These are phyloP conservation scores for Anastatus disparis DNA, from an alignment of 1,140 invertebrate genomes.

Conservation along the genomic window DNA sequence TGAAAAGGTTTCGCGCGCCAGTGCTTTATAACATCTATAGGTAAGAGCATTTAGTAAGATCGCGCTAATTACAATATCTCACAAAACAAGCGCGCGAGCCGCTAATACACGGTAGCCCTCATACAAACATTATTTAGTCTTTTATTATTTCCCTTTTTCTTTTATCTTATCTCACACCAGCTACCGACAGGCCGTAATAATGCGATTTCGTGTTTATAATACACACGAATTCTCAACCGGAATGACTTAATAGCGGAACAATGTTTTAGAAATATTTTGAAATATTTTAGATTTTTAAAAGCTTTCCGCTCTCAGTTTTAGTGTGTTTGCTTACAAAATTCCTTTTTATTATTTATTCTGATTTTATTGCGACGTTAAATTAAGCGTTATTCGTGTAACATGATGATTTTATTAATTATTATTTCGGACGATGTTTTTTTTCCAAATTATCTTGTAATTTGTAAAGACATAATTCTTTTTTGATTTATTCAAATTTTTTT, in stretches of 20 bases:
- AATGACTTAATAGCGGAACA: background rate
- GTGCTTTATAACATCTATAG: constrained; percentile 15
- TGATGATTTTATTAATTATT: background rate
- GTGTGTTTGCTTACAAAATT: too few relatives aligned
- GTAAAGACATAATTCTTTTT: too few relatives aligned
- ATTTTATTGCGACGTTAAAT: constrained; percentile 3
- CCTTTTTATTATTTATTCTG: background rate
- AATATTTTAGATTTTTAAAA: background rate
- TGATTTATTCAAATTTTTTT: too few relatives aligned
- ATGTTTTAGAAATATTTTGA: background rate
- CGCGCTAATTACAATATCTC: constrained; percentile 47
- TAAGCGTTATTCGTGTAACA: background rate
- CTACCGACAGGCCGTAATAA: background rate
- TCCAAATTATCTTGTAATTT: too few relatives aligned
- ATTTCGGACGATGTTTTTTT: too few relatives aligned
- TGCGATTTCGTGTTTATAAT: constrained; percentile 2
- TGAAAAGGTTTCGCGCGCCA: background rate
- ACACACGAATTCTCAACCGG: background rate
- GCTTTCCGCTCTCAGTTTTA: background rate
- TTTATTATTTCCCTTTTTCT: constrained; percentile 29
- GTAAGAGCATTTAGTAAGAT: constrained; percentile 44
- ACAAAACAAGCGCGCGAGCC: constrained; percentile 24
- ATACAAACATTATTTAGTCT: constrained; percentile 1
- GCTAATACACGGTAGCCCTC: constrained; percentile 46
- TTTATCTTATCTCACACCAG: too few relatives aligned